Percentiles rank a stretch among this genome's conserved stretches.
Evolutionary conservation across 1,140 invertebrate species (phyloP).

Genomic region (Macrocentrus cingulum): DNA sequence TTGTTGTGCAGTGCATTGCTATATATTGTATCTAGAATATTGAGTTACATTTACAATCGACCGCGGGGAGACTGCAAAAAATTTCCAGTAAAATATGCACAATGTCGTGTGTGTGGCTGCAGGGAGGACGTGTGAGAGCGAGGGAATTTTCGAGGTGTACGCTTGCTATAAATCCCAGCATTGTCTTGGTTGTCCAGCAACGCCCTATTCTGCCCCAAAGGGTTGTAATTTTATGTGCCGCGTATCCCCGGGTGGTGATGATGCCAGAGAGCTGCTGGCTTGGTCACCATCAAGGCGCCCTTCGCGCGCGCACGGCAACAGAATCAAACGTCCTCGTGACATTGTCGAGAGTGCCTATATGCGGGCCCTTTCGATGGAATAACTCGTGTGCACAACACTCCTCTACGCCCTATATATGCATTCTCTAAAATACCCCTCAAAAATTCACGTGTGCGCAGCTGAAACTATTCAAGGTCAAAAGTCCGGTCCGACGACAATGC

Average conservation of each 20-base stretch:
- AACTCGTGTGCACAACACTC: too few relatives aligned
- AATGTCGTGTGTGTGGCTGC: slow-evolving; percentile 1
- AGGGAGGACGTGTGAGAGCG: slow-evolving; percentile 1
- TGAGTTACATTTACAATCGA: too few relatives aligned
- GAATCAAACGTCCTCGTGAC: slow-evolving; percentile 15
- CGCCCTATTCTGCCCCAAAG: slow-evolving; percentile 20
- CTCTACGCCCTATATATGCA: slow-evolving; percentile 2
- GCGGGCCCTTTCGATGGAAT: too few relatives aligned
- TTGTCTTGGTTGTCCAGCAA: slow-evolving; percentile 20
- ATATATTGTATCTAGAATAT: too few relatives aligned
- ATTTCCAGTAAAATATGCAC: neutral
- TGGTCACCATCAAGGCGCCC: neutral
- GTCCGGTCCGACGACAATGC: neutral
- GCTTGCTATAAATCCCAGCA: slow-evolving; percentile 18
- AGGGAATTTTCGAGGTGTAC: slow-evolving; percentile 10
- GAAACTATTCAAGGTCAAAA: slow-evolving; percentile 12
- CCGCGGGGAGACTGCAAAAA: too few relatives aligned
- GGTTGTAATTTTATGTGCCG: slow-evolving; percentile 23
- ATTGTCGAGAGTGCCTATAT: neutral
- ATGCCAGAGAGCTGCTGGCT: neutral
- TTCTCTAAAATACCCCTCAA: neutral
- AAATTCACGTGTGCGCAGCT: slow-evolving; percentile 14
- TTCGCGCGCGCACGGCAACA: slow-evolving; percentile 7
- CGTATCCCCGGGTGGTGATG: slow-evolving; percentile 13
- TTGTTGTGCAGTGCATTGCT: too few relatives aligned